Base-by-base conservation (phyloP, 2,888 invertebrate species). In the Microctonus brassicae region DNA sequence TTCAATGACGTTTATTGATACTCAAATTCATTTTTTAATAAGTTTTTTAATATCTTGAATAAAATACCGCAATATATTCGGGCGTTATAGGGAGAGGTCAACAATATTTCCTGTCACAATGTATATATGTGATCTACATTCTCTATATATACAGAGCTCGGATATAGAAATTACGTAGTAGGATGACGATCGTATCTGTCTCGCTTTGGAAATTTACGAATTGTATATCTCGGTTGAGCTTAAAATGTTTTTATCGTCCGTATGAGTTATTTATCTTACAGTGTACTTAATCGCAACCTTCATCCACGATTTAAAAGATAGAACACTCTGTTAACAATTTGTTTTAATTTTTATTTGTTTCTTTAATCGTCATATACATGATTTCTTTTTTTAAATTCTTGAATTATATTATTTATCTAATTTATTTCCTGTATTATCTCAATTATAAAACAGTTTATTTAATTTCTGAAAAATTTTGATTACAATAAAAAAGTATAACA, bases 121-220 rank as follows among this genome's bases (percentile, higher is more conserved):
- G 17, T 47, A 47, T 47, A 47, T 47, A 47, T 47, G 17, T 17
- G 17, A 47, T 47, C 47, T 47, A 17, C 47, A 47, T 47, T 47
- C 47, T 17, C 47, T 47, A 47, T 47, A 47, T 47, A 47, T 47
- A 47, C 47, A 47, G 47, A n/a, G 2, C 47, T 47, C 72, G 76
- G 78, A 79, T 78, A 70, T 73, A 77, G 81, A 79, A 82, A 81
- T 82, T 79, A 83, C 81, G 78, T 77, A 55, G 78, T 78, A 73
- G 69, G 60, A 60, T 39, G 76, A 70, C 75, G 80, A 79, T 82
- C 83, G 82, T 83, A 82, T 83, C 80, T 82, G 81, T 78, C 80
- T 79, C 74, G 77, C 75, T 47, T 58, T 66, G 72, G 77, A 77
- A 82, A 81, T 83, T 83, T 82, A 82, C 82, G 82, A 75, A 76